Conservation (phyloP, 2,888 invertebrate genomes). For the Drosophila tripunctata region DNA sequence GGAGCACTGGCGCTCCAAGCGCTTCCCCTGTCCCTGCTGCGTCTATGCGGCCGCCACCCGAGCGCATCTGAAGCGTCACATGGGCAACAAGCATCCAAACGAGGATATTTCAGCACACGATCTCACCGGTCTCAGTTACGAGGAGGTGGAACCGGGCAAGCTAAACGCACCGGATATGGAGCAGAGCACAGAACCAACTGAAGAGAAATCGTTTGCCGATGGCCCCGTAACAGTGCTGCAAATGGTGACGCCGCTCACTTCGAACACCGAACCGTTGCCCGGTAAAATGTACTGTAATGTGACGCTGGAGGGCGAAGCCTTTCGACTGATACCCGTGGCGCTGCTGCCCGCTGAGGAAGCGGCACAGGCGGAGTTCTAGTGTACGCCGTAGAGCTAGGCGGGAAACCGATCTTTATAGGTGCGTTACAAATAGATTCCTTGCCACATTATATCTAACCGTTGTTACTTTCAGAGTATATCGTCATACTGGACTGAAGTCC, state of each 20-base stretch:
- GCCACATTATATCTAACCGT: no score
- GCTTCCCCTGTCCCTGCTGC: constrained; percentile 47
- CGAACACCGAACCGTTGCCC: constrained; percentile 9
- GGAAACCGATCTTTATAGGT: constrained; percentile 25
- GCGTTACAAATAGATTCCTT: no score
- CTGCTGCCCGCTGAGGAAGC: constrained; percentile 25
- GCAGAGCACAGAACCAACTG: no score
- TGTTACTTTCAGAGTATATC: constrained; percentile 2
- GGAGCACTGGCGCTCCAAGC: constrained; percentile 47
- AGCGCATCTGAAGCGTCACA: constrained; percentile 40
- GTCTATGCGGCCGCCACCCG: constrained; percentile 46
- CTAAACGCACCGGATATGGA: background rate
- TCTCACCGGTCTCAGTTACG: constrained; percentile 31
- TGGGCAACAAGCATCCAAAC: constrained; percentile 41
- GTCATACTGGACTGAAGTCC: constrained; percentile 12
- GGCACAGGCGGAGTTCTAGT: background rate
- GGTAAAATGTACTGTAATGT: constrained; percentile 33
- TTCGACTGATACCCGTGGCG: constrained; percentile 43
- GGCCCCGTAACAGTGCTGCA: constrained; percentile 47
- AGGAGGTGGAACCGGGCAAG: constrained; percentile 22
- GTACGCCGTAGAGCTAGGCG: background rate
- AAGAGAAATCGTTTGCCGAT: constrained; percentile 1
- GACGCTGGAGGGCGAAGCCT: constrained; percentile 45
- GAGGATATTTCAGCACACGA: constrained; percentile 22
- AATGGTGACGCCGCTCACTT: constrained; percentile 34